Conservation (phyloP, 2,797 vertebrate species). For the Florisuga fusca region DNA sequence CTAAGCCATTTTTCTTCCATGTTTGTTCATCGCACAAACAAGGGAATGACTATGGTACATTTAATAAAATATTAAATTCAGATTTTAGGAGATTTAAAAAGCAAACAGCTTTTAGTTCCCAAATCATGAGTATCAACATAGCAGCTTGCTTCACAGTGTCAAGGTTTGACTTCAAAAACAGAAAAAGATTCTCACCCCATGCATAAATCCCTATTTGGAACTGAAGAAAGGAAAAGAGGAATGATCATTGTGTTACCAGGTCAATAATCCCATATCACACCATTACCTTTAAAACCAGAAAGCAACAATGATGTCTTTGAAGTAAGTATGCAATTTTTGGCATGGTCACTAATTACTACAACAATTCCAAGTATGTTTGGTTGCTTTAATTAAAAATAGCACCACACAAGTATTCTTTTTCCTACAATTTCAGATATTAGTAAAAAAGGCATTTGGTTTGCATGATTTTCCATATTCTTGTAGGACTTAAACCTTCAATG, state of each 20-base stretch:
- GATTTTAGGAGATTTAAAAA: conserved; percentile 29
- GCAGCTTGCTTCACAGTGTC: conserved; percentile 40
- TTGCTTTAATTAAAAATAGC: neutral
- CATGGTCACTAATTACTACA: neutral
- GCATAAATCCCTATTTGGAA: conserved; percentile 53
- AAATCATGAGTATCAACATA: conserved; percentile 67
- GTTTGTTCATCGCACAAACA: neutral
- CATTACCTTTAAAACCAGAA: neutral
- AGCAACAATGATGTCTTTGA: neutral
- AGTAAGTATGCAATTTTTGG: neutral
- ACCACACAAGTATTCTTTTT: neutral
- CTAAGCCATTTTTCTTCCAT: neutral
- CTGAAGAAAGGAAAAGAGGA: neutral
- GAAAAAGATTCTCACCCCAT: conserved; percentile 51
- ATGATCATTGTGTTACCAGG: neutral
- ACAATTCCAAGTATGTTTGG: neutral
- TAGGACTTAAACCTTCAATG: neutral
- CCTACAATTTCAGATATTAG: neutral
- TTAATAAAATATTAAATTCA: conserved; percentile 61
- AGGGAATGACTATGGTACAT: neutral
- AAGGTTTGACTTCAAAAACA: conserved; percentile 41
- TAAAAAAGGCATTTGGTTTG: neutral
- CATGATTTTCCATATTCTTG: neutral
- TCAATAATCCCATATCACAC: neutral
- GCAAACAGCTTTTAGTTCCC: conserved; percentile 59